Percentiles rank a stretch among this genome's conserved stretches.
Conservation (phyloP, 2,888 invertebrate species). For the Nasonovia ribisnigri region DNA sequence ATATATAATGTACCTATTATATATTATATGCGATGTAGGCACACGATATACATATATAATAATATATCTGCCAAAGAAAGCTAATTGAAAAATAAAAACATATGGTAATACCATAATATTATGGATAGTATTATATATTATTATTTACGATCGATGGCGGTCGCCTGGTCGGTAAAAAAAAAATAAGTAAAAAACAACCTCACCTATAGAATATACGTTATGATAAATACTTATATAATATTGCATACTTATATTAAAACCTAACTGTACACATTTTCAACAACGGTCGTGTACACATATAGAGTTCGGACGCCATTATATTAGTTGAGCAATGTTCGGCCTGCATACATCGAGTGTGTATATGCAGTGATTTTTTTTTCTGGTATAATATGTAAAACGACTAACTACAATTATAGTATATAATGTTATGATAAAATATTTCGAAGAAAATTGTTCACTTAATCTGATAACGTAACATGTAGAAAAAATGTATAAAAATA, state of each 20-base stretch:
- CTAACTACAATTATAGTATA: background rate
- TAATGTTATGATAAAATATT: background rate
- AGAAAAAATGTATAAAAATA: background rate
- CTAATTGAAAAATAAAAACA: background rate
- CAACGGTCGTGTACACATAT: background rate
- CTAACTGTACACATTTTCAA: background rate
- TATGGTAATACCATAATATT: background rate
- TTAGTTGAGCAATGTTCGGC: constrained; percentile 57
- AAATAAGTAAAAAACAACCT: constrained; percentile 6
- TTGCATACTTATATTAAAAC: background rate
- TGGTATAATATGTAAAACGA: background rate
- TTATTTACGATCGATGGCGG: background rate
- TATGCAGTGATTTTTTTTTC: constrained; percentile 2
- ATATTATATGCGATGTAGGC: background rate
- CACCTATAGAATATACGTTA: background rate
- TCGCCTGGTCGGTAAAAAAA: background rate
- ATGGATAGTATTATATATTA: too few species aligned
- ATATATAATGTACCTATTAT: background rate
- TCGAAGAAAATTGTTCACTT: background rate
- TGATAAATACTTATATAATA: background rate
- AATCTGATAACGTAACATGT: background rate
- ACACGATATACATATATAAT: too few species aligned
- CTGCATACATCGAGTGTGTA: constrained; percentile 9
- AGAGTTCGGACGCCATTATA: constrained; percentile 17
- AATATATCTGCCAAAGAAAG: background rate